Evolutionary conservation across 2,113 vertebrate genomes (phyloP), one percentile per base, ranked within the genome.

Genomic region (Lepus europaeus): DNA sequence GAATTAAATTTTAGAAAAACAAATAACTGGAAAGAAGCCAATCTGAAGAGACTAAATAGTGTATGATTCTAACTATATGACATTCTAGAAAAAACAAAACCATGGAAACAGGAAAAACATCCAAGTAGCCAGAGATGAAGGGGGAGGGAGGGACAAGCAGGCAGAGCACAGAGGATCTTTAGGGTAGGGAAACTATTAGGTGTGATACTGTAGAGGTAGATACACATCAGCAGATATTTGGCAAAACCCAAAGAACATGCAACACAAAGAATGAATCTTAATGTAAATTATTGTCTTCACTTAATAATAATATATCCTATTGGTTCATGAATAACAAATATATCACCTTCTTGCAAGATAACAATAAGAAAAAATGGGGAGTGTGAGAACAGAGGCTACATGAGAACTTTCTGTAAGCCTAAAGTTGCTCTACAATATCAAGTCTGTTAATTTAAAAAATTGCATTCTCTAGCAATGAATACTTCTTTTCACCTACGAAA

Each of bases 1-100:
- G 49, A 56, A 56, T 92, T 69, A 85, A 82, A 84, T 80, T 6
- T 45, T 56, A 51, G 56, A 19, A 89, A 86, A 94, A 72, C 36
- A 86, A 93, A 68, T 86, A 20, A 33, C n/a, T 90, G 14, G 45
- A 53, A 80, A 51, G 9, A 87, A 89, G 31, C 11, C 51, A 84
- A 16, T 59, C 53, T 59, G 29, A 83, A 79, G 85, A 89, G 10
- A 2, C 27, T 61, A 4, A 4, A 10, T 9, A 39, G 25, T 87
- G 3, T 56, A 2, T 31, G 7, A 87, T 84, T 70, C 22, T 13
- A 85, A 74, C 3, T 29, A n/a, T 70, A n/a, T 66, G 69, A 89
- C 9, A 19, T 70, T 87, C 59, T 74, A 19, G 19, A 74, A 79
- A 45, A 93, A 29, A 17, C 59, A 92, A 79, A 94, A 90, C 23